A percentile compares a stretch with the other conserved stretches of the same genome.
Conservation (phyloP, 2,888 invertebrate genomes). For the Acanthosepion lycidas region DNA sequence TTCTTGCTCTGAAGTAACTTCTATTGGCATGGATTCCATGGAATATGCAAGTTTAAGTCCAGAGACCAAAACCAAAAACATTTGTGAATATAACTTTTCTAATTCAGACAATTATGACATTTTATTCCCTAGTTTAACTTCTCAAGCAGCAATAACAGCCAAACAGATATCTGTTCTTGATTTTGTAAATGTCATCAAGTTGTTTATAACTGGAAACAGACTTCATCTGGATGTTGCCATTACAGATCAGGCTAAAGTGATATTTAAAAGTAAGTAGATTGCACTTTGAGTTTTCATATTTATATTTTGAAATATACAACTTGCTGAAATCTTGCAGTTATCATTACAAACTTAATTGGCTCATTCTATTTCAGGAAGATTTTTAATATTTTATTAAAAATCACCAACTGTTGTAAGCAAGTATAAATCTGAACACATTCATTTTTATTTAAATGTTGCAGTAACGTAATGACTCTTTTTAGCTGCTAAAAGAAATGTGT, state of each 20-base stretch:
- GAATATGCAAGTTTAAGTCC: not conserved
- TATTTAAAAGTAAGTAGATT: not conserved
- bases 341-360: too few relatives aligned
- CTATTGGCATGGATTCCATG: not conserved
- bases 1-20: not conserved
- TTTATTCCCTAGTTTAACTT: too few relatives aligned
- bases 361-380: too few relatives aligned
- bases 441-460: too few relatives aligned
- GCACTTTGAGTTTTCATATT: not conserved
- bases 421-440: too few relatives aligned
- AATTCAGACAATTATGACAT: not conserved
- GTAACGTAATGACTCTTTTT: too few relatives aligned
- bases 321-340: too few relatives aligned
- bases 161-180: not conserved
- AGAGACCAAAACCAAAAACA: not conserved
- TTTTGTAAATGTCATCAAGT: not conserved
- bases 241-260: not conserved
- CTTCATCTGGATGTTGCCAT: slow-evolving; percentile 17
- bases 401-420: too few relatives aligned
- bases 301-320: not conserved
- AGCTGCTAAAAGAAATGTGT: too few relatives aligned
- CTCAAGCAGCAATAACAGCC: not conserved
- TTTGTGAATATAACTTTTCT: not conserved
- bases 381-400: too few relatives aligned
- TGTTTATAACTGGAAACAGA: not conserved